Evolutionary conservation across 1,140 invertebrate genomes (phyloP), one percentile per base, ranked within the genome.

Genomic region (Macrotrachela quadricornifera): DNA sequence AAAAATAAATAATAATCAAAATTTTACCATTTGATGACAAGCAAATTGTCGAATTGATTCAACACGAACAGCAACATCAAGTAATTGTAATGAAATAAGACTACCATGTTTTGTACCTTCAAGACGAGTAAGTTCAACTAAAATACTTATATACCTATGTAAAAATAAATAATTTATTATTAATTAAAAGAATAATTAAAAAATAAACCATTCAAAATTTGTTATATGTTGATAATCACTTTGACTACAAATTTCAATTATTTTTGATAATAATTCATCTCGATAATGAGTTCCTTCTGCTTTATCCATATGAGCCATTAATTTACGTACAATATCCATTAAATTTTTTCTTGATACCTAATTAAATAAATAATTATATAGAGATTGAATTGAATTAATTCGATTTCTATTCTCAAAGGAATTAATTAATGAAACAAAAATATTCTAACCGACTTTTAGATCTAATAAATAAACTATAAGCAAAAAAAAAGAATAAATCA

Each of bases 121-220:
- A 76, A 97, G 83, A 65, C 87, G 78, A 1, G 88, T 91, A 30
- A 30, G 21, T 30, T 30, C 21, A 30, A 30, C 21, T 8, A 30
- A 30, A 30, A 30, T 30, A 30, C 21, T 30, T 30, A 30, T 30
- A 8, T 30, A 30, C 21, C 21, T 30, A 30, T 4, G 21, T 4
- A 30, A 30, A 30, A 30, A 30, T 4, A 30, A 30, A 2, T 4
- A 30, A 30, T 30, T 8, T 30, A 4, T 30, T 2, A 30, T 30
- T 4, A 30, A 30, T 46, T 97, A 73, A 63, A 97, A 91, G 2
- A 95, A 85, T 50, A 99, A 72, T 52, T 97, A 85, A 58, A 85
- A 92, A 60, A 99, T 80, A 72, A 97, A 99, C 91, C 91, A 96
- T 76, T 96, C 91, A 74, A 99, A 97, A 72, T 95, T 92, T 14